These are phyloP conservation scores for Cryptops parisi DNA, from an alignment of 2,888 invertebrate genomes.

Conservation along the genomic window DNA sequence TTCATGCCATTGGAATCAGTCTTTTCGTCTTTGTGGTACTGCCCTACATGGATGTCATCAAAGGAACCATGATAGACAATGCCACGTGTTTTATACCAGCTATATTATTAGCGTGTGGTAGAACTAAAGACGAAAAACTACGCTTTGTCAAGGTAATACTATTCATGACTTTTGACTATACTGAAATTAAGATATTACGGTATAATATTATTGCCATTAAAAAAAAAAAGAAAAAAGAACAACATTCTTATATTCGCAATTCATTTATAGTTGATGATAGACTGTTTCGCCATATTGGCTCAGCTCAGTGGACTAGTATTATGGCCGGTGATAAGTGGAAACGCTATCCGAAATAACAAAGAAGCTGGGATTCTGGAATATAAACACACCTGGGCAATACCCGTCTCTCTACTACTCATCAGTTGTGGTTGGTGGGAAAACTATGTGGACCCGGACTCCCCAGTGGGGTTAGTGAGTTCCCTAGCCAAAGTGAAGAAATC, in stretches of 20 bases:
- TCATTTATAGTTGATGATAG: slow-evolving; percentile 34
- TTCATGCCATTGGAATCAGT: slow-evolving; percentile 74
- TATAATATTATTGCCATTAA: too few relatives aligned
- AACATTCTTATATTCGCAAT: neutral
- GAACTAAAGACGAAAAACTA: too few relatives aligned
- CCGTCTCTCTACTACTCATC: slow-evolving; percentile 65
- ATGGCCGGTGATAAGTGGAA: slow-evolving; percentile 52
- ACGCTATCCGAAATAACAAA: slow-evolving; percentile 42
- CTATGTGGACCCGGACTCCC: slow-evolving; percentile 74
- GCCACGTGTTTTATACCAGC: slow-evolving; percentile 87
- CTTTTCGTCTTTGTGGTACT: slow-evolving; percentile 74
- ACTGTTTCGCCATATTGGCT: slow-evolving; percentile 68
- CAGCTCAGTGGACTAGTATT: slow-evolving; percentile 83
- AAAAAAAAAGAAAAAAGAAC: too few relatives aligned
- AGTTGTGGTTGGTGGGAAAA: slow-evolving; percentile 99
- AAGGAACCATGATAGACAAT: slow-evolving; percentile 91
- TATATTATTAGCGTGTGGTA: slow-evolving; percentile 53
- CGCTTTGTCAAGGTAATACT: neutral
- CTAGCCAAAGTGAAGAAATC: slow-evolving; percentile 65
- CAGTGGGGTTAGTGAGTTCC: slow-evolving; percentile 57
- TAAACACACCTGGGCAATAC: slow-evolving; percentile 53
- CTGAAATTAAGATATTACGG: too few relatives aligned
- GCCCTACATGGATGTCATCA: slow-evolving; percentile 83
- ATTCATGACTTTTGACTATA: too few relatives aligned
- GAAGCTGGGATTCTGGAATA: slow-evolving; percentile 32